phyloP scores from a whole-genome alignment of 2,113 vertebrate species.

The Tringa solitaria region DNA sequence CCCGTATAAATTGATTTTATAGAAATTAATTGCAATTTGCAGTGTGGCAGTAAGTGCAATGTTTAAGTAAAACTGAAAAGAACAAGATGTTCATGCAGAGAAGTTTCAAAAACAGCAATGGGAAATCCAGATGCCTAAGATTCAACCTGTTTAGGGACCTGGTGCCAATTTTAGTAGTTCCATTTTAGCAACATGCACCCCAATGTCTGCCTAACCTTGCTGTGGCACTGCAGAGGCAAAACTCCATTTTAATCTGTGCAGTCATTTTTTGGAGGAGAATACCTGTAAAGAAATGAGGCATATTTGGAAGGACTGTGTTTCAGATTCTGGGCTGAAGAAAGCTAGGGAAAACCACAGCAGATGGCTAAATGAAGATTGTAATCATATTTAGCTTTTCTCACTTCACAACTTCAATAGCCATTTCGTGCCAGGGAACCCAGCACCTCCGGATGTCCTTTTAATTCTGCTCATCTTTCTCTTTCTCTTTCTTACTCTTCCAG shows the following conservation, averaged over 20 bases:
- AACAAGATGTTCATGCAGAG: neutral
- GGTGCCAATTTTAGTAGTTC: neutral
- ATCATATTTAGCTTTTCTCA: constrained; percentile 18
- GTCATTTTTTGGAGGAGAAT: neutral
- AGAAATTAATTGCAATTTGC: neutral
- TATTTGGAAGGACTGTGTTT: neutral
- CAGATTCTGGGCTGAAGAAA: neutral
- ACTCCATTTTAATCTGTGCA: neutral
- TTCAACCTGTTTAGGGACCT: neutral
- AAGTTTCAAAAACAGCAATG: neutral
- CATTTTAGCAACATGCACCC: neutral
- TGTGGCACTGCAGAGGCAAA: neutral
- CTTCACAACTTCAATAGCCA: neutral
- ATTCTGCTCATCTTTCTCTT: neutral
- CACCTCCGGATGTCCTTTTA: neutral
- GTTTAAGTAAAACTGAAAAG: neutral
- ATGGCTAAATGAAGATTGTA: neutral
- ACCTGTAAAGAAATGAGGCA: neutral
- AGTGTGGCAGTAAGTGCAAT: neutral
- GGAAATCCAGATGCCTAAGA: neutral
- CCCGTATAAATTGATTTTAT: neutral
- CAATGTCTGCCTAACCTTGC: neutral
- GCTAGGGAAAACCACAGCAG: neutral
- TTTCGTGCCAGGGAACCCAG: neutral
- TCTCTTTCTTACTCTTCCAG: neutral